Base-by-base conservation (phyloP, 2,888 invertebrate genomes). In the Chrysolina americana region DNA sequence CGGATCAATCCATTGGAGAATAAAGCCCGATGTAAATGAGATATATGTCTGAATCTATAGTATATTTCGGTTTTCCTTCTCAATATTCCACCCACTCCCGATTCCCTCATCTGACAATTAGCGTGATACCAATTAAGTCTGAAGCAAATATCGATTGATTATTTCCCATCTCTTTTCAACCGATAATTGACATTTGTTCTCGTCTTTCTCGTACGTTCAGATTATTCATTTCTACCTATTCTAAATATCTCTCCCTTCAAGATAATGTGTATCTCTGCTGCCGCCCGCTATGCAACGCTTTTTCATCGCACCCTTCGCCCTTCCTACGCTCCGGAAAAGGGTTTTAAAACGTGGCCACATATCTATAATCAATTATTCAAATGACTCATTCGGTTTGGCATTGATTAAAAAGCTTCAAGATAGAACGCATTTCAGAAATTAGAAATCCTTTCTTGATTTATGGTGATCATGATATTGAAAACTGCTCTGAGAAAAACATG, bases 111-210 rank as follows among this genome's bases (percentile, higher is more conserved):
- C 76, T 76, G 76, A 87, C 87, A 87, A 87, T 87, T 87, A 87
- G 87, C 87, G 85, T 87, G 87, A 87, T 87, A 87, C 87, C 84
- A 83, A 82, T 85, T 85, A 85, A 85, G 87, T 86, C 86, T 86
- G 86, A 86, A 72, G 86, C 85, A 78, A 84, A 84, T 86, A 87
- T 87, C 87, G 87, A 87, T 87, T 87, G 87, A 88, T 87, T 86
- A 81, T 84, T 84, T 79, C 17, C 78, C 73, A 44, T 83, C 82
- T 79, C 81, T 77, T 75, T 85, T 83, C 78, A 75, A 73, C 78
- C 76, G 76, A 78, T 83, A 84, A 85, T 86, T 85, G 85, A 86
- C 86, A 82, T 85, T 85, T 82, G 81, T 76, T 73, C 53, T 53
- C 76, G 78, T 84, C 83, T 83, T 84, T 83, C 82, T 83, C 83